phyloP scores from a whole-genome alignment of 1,140 invertebrate genomes.

The Drosophila sturtevanti region DNA sequence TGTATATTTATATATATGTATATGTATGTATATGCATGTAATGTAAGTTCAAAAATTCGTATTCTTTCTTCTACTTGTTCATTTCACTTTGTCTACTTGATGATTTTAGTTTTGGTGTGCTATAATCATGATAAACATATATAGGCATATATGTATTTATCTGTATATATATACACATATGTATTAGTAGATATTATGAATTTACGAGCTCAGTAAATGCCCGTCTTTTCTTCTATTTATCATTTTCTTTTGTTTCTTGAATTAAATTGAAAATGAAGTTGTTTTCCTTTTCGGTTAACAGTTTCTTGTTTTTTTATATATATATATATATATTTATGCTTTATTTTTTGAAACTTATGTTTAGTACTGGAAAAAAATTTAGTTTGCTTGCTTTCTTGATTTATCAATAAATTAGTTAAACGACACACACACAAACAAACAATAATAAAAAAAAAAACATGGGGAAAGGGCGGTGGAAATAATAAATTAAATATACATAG shows the following conservation, averaged over 20 bases:
- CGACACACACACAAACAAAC: constrained; percentile 36
- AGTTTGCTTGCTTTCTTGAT: constrained; percentile 33
- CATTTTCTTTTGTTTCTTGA: background rate
- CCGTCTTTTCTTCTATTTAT: background rate
- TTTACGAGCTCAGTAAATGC: background rate
- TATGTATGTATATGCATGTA: background rate
- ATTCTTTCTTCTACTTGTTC: background rate
- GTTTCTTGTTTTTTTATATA: background rate
- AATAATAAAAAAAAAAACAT: constrained; percentile 24
- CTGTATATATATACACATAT: constrained; percentile 28
- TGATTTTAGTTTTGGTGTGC: background rate
- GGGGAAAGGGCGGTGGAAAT: constrained; percentile 26
- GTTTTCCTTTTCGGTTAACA: constrained; percentile 15
- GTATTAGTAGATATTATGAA: background rate
- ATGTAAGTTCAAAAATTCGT: background rate
- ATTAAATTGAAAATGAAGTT: constrained; percentile 3
- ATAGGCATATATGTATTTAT: constrained; percentile 17
- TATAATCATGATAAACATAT: background rate
- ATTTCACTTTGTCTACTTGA: background rate
- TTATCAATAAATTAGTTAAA: constrained; percentile 72
- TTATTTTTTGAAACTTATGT: constrained; percentile 20
- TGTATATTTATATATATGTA: background rate
- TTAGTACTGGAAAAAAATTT: constrained; percentile 27
- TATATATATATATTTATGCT: constrained; percentile 16
- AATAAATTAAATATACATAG: constrained; percentile 67